Evolutionary conservation across 2,888 invertebrate genomes (phyloP).

Genomic region (Drosophila atripex): DNA sequence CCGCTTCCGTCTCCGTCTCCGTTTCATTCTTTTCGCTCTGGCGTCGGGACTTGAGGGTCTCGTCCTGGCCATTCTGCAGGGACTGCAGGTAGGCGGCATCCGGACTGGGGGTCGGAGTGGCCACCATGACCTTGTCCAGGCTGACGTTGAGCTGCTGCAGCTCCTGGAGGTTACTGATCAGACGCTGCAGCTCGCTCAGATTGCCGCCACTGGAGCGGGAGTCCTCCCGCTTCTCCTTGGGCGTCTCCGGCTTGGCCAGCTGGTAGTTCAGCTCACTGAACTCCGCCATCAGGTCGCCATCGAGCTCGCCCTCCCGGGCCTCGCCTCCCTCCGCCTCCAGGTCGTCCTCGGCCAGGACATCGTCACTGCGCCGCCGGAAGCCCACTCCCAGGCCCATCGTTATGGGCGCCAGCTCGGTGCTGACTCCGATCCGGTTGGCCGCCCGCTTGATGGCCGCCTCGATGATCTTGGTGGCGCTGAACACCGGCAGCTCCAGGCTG

Average conservation of each 20-base stretch:
- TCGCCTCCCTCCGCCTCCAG: slow-evolving; percentile 38
- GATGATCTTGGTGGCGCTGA: slow-evolving; percentile 81
- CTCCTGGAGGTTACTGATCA: slow-evolving; percentile 84
- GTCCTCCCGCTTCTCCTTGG: slow-evolving; percentile 78
- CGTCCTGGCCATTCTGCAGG: slow-evolving; percentile 56
- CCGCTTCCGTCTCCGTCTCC: slow-evolving; percentile 1
- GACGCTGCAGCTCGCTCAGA: slow-evolving; percentile 84
- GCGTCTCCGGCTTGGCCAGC: slow-evolving; percentile 67
- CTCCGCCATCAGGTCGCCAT: slow-evolving; percentile 74
- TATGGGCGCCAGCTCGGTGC: slow-evolving; percentile 66
- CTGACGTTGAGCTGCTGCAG: slow-evolving; percentile 79
- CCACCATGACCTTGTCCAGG: slow-evolving; percentile 32
- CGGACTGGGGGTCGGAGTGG: slow-evolving; percentile 9
- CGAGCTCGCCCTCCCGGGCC: slow-evolving; percentile 49
- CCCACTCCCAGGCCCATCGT: slow-evolving; percentile 37
- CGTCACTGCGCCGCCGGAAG: slow-evolving; percentile 72
- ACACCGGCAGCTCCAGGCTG: slow-evolving; percentile 75
- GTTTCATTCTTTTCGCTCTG: slow-evolving; percentile 73
- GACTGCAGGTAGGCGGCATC: slow-evolving; percentile 76
- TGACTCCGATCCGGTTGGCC: slow-evolving; percentile 77
- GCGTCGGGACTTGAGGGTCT: slow-evolving; percentile 84
- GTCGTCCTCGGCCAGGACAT: slow-evolving; percentile 49
- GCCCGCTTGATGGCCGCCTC: slow-evolving; percentile 81
- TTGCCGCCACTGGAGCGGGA: slow-evolving; percentile 71
- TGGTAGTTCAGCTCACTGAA: slow-evolving; percentile 81